A percentile compares a stretch with the other conserved stretches of the same genome.
phyloP scores from a whole-genome alignment of 2,113 vertebrate genomes.

The Erythrolamprus reginae region DNA sequence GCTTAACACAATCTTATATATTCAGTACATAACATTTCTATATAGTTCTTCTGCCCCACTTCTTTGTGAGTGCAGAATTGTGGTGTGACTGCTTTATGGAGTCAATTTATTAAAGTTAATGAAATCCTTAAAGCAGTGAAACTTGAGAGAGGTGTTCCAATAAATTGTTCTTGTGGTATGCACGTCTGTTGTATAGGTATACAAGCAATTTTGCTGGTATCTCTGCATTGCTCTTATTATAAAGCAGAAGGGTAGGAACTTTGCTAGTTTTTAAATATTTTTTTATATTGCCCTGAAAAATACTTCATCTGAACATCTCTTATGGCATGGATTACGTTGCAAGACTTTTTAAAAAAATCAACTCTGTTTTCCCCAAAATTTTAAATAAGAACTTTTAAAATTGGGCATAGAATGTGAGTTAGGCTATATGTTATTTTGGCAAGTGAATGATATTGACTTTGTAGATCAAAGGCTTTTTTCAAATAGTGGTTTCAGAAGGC shows the following conservation, averaged over 20 bases:
- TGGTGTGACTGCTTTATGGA: background rate
- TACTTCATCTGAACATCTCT: background rate
- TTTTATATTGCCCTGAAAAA: background rate
- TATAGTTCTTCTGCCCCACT: background rate
- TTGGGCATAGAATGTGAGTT: background rate
- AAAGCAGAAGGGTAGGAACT: background rate
- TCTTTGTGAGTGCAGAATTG: background rate
- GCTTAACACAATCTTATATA: too few species aligned
- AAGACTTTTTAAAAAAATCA: background rate
- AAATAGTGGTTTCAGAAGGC: background rate
- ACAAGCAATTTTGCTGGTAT: background rate
- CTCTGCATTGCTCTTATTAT: background rate
- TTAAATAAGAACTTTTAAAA: background rate
- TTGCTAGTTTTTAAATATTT: background rate
- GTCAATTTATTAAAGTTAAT: background rate
- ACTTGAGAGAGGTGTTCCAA: background rate
- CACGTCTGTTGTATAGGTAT: background rate
- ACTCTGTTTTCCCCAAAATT: background rate
- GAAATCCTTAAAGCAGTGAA: background rate
- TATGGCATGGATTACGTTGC: background rate
- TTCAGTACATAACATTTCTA: background rate
- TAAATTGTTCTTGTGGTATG: background rate
- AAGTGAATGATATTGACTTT: background rate
- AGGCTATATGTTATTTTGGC: background rate
- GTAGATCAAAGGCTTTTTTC: background rate